Conservation (phyloP, 2,888 invertebrate species). For the Microplitis manilae region DNA sequence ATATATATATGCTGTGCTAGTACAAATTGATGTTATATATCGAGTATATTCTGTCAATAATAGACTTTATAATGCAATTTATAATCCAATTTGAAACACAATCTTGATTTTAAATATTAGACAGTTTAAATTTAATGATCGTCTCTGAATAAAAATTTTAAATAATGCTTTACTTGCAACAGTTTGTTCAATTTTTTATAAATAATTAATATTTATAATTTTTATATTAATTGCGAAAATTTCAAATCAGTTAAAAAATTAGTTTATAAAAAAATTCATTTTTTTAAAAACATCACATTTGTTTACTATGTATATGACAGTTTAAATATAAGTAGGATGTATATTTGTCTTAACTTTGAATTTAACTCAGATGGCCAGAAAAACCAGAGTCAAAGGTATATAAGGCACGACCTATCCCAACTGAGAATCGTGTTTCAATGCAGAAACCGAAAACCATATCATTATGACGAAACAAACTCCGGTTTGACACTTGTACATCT, state of each 20-base stretch:
- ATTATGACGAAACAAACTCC: conserved; percentile 62
- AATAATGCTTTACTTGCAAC: not conserved
- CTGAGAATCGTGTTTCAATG: conserved; percentile 70
- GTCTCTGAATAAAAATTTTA: not conserved
- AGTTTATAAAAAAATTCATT: not conserved
- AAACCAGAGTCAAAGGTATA: conserved; percentile 5
- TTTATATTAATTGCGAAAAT: too few relatives aligned
- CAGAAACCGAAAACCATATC: conserved; percentile 70
- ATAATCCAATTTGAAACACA: not conserved
- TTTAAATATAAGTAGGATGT: not conserved
- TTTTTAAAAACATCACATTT: not conserved
- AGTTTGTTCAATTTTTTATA: too few relatives aligned
- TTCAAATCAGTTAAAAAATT: too few relatives aligned
- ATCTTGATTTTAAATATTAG: not conserved
- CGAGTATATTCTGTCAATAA: not conserved
- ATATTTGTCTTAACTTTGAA: not conserved
- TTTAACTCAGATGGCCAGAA: not conserved
- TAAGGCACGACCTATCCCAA: conserved; percentile 64
- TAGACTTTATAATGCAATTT: not conserved
- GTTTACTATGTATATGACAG: not conserved
- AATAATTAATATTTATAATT: too few relatives aligned
- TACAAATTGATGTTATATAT: not conserved
- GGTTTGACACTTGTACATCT: conserved; percentile 44
- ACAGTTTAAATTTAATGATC: not conserved
- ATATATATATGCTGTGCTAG: not conserved